Evolutionary conservation across 35 echinoderm and acorn worm species (phyloP), one percentile per base, ranked within the genome.

Genomic region (Heliocidaris tuberculata): DNA sequence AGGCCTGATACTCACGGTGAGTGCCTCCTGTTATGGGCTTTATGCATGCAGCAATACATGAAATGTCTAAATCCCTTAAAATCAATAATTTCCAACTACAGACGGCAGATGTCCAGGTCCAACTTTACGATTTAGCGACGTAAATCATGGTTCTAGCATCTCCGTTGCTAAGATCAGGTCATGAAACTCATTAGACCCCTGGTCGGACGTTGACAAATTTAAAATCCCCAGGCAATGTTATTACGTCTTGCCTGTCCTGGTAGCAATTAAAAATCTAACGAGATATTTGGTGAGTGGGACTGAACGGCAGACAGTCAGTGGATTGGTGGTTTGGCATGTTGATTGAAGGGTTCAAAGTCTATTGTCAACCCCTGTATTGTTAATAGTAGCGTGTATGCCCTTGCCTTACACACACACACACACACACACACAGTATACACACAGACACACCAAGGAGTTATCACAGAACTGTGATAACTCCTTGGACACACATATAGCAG

Each of bases 321-420:
- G 9, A 89, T 35, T 32, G 31, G 7, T 47, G 87, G 19, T 32
- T 89, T 32, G 87, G 87, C 31, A 89, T 78, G 65, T 78, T 89
- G 31, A 89, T 89, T 89, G 87, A 15, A 27, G 87, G 47, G 87
- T 32, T 89, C 87, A 89, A 89, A 89, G 87, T 89, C 87, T 9
- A 89, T 48, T 47, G 85, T 29, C 10, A 56, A 56, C 52, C 52
- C 52, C 10, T 19, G 85, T 86, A 8, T 86, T 86, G 87, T 89
- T 89, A 31, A 48, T 89, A 24, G 65, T 48, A 47, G 87, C 86
- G 47, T 89, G 87, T 47, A 47, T 89, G 15, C 86, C 5, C 87
- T 47, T 9, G 12, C 31, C 13, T 47, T 48, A 47, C 87, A 47
- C 87, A 89, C 86, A 88, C 86, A 88, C 86, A 88, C 86, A 32